These are phyloP conservation scores for Heliconius sara DNA, from an alignment of 2,888 invertebrate species.

Conservation along the genomic window DNA sequence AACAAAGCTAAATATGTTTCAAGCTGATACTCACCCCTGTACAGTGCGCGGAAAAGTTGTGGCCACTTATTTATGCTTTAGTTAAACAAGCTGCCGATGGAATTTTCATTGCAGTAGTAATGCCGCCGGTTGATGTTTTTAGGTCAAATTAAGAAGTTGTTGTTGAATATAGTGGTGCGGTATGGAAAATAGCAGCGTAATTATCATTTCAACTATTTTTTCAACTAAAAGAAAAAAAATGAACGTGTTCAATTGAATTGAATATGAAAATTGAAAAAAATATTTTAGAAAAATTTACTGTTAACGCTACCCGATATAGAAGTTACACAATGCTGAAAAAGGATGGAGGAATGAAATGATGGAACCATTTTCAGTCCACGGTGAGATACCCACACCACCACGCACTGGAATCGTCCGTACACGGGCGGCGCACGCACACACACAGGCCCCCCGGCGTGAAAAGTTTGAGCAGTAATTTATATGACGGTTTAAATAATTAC, in stretches of 20 bases:
- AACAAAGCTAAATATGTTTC: conserved; percentile 84
- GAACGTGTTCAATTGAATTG: background rate
- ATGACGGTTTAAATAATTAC: conserved; percentile 85
- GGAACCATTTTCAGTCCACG: conserved; percentile 80
- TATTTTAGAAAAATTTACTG: conserved; percentile 41
- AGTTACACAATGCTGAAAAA: conserved; percentile 79
- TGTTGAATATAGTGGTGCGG: background rate
- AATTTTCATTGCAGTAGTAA: conserved; percentile 30
- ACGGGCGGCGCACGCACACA: conserved; percentile 59
- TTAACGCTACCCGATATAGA: conserved; percentile 61
- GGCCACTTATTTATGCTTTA: conserved; percentile 52
- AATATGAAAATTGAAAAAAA: conserved; percentile 16
- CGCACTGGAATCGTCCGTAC: conserved; percentile 53
- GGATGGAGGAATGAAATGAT: conserved; percentile 80
- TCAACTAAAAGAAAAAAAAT: background rate
- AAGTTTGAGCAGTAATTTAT: conserved; percentile 84
- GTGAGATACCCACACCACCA: conserved; percentile 59
- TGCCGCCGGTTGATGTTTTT: conserved; percentile 6
- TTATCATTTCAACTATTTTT: background rate
- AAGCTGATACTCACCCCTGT: conserved; percentile 77
- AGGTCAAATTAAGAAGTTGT: conserved; percentile 7
- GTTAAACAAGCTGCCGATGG: conserved; percentile 40
- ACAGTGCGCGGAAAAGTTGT: conserved; percentile 63
- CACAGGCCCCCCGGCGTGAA: conserved; percentile 65
- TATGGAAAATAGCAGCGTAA: background rate